Base-by-base conservation (phyloP, 1,140 invertebrate species). In the Doryteuthis pealeii region DNA sequence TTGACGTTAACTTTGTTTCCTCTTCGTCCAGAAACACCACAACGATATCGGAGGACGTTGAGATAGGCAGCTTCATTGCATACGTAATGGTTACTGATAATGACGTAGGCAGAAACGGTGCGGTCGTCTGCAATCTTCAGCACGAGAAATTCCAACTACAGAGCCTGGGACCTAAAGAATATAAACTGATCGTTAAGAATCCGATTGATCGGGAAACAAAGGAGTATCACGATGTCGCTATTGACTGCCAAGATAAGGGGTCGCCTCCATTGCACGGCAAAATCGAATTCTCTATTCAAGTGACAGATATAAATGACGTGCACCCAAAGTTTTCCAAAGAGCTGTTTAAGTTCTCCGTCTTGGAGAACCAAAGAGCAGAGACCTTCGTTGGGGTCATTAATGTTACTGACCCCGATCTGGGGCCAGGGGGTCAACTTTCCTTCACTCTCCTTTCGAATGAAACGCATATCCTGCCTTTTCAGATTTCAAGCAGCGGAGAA, bases 291-390 rank as follows among this genome's bases (percentile, higher is more conserved):
- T 78, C 14, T 72, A 76, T 85, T 22, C 74, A 45, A 15, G 73
- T 85, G 6, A 31, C 72, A 33, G 85, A 87, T 71, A 78, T 80
- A 31, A 87, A 87, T 78, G 86, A 87, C 72, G 83, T 85, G 71
- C 72, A 79, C 0, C 88, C 89, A 5, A 79, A 80, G 28, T 91
- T 91, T 80, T 79, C 79, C 14, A 82, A 87, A 49, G 66, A 77
- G 3, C 78, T 81, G 14, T 90, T 90, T 78, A 78, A 85, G 45
- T 87, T 87, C 54, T 93, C 90, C 35, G 94, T 98, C 3, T 91
- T 92, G 77, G 96, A 98, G 87, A 96, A 97, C 85, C 94, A 96
- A 83, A 92, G 94, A 0, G 90, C 92, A 8, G 95, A 95, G 22
- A 94, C 93, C 0, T 93, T 91, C 81, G 92, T 97, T 71, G 86